Evolutionary conservation across 2,113 vertebrate genomes (phyloP).

Genomic region (Toxotes chatareus): DNA sequence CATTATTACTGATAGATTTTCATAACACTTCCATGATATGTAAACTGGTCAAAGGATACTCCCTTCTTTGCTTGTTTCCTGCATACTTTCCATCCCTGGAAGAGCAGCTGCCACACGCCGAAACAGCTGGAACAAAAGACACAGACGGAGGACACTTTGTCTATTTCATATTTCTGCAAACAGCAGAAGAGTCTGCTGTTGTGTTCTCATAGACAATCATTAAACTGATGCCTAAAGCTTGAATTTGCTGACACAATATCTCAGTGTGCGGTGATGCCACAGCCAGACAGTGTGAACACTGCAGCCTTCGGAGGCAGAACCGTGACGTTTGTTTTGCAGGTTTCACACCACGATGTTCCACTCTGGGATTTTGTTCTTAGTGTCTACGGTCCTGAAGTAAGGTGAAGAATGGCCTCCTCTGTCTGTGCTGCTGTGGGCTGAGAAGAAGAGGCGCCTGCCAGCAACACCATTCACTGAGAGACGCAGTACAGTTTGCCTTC

Average conservation of each 20-base stretch:
- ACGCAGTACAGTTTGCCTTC: conserved; percentile 60
- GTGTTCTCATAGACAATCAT: neutral
- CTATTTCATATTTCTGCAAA: neutral
- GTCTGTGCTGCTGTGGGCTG: conserved; percentile 42
- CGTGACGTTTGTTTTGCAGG: conserved; percentile 33
- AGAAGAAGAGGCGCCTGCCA: conserved; percentile 31
- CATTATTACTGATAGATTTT: neutral
- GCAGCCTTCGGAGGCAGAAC: conserved; percentile 7
- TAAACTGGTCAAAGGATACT: conserved; percentile 89
- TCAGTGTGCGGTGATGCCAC: conserved; percentile 17
- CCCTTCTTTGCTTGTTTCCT: conserved; percentile 94
- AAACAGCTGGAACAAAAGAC: conserved; percentile 85
- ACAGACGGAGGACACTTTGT: conserved; percentile 1
- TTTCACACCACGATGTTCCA: conserved; percentile 32
- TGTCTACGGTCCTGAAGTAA: conserved; percentile 11
- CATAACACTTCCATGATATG: conserved; percentile 4
- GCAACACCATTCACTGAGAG: conserved; percentile 53
- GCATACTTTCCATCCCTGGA: conserved; percentile 93
- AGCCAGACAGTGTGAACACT: conserved; percentile 10
- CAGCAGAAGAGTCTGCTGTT: neutral
- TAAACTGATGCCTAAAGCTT: neutral
- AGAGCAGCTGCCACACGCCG: conserved; percentile 92
- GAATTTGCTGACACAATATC: conserved; percentile 4
- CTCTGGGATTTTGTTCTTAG: conserved; percentile 27
- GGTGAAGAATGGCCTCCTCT: conserved; percentile 60